phyloP scores from a whole-genome alignment of 2,113 vertebrate species.

The Nycticryphes semicollaris region DNA sequence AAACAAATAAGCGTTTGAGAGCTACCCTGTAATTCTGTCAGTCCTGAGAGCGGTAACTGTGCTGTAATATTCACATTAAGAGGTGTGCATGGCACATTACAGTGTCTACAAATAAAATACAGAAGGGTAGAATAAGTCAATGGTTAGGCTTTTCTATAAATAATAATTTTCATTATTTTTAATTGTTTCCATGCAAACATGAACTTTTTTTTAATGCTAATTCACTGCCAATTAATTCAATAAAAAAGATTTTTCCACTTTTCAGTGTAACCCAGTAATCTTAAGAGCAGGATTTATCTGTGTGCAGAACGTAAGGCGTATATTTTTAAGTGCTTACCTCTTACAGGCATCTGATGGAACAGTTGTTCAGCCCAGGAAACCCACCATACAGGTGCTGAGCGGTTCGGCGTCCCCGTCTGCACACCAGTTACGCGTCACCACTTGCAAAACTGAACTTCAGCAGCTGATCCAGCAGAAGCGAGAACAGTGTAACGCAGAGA shows the following conservation, averaged over 20 bases:
- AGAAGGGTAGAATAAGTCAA: not conserved
- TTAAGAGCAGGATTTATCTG: not conserved
- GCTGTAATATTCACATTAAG: not conserved
- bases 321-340: not conserved
- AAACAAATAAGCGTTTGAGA: fast-evolving
- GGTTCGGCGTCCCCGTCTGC: constrained; percentile 74
- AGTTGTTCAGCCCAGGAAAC: constrained; percentile 76
- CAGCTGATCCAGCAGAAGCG: constrained; percentile 95
- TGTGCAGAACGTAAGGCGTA: not conserved
- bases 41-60: not conserved
- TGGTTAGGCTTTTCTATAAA: not conserved
- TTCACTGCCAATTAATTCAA: not conserved
- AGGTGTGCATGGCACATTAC: not conserved
- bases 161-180: not conserved
- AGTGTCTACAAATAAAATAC: not conserved
- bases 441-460: constrained; percentile 92
- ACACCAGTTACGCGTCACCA: constrained; percentile 90
- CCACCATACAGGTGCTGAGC: constrained; percentile 74
- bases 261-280: not conserved
- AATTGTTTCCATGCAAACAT: not conserved
- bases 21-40: not conserved
- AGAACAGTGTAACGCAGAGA: constrained; percentile 92
- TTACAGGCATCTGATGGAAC: constrained; percentile 81
- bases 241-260: not conserved
- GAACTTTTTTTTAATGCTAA: not conserved